Conservation (phyloP, 2,113 vertebrate species). For the Myanophis thanlyinensis region DNA sequence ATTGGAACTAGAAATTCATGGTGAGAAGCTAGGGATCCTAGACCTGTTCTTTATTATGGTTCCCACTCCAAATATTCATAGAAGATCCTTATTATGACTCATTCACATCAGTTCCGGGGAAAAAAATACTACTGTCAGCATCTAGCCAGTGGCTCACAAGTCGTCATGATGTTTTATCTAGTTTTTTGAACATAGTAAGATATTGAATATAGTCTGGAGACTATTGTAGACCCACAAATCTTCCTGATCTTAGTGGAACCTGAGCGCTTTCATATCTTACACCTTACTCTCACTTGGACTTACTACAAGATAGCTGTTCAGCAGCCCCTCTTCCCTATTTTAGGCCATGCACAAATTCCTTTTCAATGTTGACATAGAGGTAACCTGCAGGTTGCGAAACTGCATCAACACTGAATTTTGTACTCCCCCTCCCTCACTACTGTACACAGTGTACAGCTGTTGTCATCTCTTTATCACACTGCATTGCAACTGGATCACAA, state of each 20-base stretch:
- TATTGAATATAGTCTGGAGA: background rate
- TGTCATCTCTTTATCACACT: background rate
- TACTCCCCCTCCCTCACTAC: background rate
- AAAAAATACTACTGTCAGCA: background rate
- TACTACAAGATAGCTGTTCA: background rate
- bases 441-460: background rate
- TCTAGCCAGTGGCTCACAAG: background rate
- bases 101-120: background rate
- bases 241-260: background rate
- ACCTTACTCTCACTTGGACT: background rate
- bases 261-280: background rate
- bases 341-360: constrained; percentile 21
- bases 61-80: background rate
- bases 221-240: background rate
- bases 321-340: constrained; percentile 1
- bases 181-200: background rate
- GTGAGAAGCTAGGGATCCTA: background rate
- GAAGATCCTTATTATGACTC: background rate
- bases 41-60: background rate
- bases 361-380: background rate
- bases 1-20: background rate
- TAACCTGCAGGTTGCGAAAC: background rate
- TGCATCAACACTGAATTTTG: constrained; percentile 21
- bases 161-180: background rate
- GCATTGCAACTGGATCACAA: background rate